Percentiles rank a stretch among this genome's conserved stretches.
Evolutionary conservation across 2,888 invertebrate species (phyloP).

Genomic region (Bombyx huttoni): DNA sequence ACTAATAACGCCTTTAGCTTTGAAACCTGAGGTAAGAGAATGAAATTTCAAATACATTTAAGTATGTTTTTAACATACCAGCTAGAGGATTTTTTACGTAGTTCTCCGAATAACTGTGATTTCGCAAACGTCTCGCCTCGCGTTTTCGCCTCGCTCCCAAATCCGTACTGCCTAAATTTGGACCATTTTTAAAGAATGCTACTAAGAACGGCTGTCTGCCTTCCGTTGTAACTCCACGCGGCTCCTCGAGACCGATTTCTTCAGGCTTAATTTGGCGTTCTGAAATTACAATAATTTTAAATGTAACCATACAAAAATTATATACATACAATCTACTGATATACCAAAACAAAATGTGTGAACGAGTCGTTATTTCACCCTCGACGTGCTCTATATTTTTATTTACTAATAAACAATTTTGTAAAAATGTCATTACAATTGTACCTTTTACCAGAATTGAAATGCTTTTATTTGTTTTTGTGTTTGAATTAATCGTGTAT

Average conservation of each 20-base stretch:
- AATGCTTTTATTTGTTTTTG: too few relatives aligned
- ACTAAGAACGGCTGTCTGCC: conserved; percentile 94
- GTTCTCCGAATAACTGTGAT: conserved; percentile 63
- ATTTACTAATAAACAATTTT: not conserved
- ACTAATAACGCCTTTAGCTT: too few relatives aligned
- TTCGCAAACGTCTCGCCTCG: conserved; percentile 70
- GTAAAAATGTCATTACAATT: not conserved
- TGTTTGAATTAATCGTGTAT: too few relatives aligned
- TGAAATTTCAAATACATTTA: too few relatives aligned
- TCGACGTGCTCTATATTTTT: too few relatives aligned
- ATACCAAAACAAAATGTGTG: too few relatives aligned
- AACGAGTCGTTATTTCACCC: too few relatives aligned
- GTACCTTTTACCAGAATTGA: too few relatives aligned
- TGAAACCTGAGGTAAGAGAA: too few relatives aligned
- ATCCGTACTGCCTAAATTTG: conserved; percentile 62
- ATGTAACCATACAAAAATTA: not conserved
- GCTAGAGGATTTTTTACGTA: conserved; percentile 71
- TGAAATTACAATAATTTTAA: conserved; percentile 22
- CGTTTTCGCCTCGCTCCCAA: conserved; percentile 71
- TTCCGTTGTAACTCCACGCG: conserved; percentile 73
- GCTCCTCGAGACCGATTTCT: conserved; percentile 86
- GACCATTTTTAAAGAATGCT: conserved; percentile 84
- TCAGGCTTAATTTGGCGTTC: conserved; percentile 87
- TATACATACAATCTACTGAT: too few relatives aligned
- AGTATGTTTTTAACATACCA: conserved; percentile 35